phyloP scores from a whole-genome alignment of 2,797 vertebrate genomes.

The Emys orbicularis region DNA sequence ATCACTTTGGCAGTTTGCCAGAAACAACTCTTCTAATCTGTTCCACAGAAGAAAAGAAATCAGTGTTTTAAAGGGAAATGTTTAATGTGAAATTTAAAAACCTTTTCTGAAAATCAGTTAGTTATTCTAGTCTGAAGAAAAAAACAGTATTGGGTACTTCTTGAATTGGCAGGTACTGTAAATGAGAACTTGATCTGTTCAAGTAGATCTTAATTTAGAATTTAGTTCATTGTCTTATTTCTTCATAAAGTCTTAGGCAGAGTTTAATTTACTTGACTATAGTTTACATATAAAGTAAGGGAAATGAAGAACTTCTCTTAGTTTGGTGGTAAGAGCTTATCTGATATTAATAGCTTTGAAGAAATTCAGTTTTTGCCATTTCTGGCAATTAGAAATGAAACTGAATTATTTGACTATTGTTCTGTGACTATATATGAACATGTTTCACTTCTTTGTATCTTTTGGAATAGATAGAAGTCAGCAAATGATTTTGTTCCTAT shows the following conservation, averaged over 20 bases:
- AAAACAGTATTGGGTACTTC: neutral
- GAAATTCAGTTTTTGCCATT: neutral
- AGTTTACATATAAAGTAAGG: rapidly evolving
- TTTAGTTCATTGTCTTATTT: constrained; percentile 28
- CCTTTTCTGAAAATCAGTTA: neutral
- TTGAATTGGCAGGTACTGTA: constrained; percentile 21
- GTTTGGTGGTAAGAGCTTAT: neutral
- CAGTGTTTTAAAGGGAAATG: constrained; percentile 24
- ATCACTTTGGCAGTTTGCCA: constrained; percentile 55
- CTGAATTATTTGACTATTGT: neutral
- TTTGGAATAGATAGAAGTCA: neutral
- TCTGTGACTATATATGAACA: neutral
- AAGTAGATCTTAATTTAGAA: constrained; percentile 62
- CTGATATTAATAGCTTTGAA: constrained; percentile 15
- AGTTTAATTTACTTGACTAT: neutral
- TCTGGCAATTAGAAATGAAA: neutral
- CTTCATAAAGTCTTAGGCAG: neutral
- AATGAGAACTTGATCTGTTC: constrained; percentile 36
- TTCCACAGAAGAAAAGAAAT: constrained; percentile 46
- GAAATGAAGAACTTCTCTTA: neutral
- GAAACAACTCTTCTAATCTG: constrained; percentile 22
- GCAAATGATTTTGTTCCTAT: neutral
- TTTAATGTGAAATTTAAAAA: neutral
- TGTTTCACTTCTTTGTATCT: neutral
- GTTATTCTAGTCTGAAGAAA: neutral